Percentiles rank a stretch among this genome's conserved stretches.
Conservation (phyloP, 1,140 invertebrate species). For the Agrypnia vestita region DNA sequence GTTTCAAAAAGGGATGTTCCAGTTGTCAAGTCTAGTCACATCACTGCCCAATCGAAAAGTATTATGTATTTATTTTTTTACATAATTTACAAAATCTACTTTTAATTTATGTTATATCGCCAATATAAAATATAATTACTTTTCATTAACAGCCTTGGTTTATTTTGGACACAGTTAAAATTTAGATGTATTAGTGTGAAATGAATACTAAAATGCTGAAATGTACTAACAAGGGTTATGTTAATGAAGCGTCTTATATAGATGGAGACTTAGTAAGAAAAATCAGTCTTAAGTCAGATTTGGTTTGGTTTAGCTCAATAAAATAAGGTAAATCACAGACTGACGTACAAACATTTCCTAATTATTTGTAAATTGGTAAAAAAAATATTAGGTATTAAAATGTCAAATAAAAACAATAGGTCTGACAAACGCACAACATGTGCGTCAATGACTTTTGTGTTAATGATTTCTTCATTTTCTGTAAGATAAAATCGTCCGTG, state of each 20-base stretch:
- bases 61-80: no score
- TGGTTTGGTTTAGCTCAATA: constrained; percentile 37
- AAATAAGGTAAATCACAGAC: constrained; percentile 33
- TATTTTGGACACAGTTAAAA: constrained; percentile 1
- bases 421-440: neutral
- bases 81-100: neutral
- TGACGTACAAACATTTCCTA: constrained; percentile 9
- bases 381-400: neutral
- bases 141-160: neutral
- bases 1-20: neutral
- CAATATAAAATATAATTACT: neutral
- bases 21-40: neutral
- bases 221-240: neutral
- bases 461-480: neutral
- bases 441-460: neutral
- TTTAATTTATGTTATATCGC: neutral
- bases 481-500: neutral
- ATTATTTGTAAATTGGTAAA: constrained; percentile 8
- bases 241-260: neutral
- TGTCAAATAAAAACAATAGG: neutral
- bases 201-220: neutral
- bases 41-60: neutral
- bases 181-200: neutral
- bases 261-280: constrained; percentile 7
- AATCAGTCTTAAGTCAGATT: constrained; percentile 40